Percentiles rank a stretch among this genome's conserved stretches.
Conservation (phyloP, 2,888 invertebrate genomes). For the Eilema depressum region DNA sequence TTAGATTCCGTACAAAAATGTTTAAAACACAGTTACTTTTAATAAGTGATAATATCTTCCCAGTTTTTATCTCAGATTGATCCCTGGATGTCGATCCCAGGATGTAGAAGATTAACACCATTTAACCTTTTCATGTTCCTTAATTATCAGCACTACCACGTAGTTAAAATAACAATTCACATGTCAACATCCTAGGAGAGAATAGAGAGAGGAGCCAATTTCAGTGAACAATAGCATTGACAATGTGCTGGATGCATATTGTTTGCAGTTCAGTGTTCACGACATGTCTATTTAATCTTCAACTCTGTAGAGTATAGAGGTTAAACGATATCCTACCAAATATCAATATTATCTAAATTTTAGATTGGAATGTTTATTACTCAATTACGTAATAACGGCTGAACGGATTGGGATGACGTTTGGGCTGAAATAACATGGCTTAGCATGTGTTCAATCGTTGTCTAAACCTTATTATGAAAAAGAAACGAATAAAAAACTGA, state of each 20-base stretch:
- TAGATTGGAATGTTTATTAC: too few species aligned
- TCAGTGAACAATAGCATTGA: not conserved
- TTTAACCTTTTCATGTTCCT: not conserved
- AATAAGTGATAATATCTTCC: too few species aligned
- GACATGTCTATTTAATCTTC: not conserved
- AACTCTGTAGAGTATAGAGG: not conserved
- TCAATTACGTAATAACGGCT: too few species aligned
- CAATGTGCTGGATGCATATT: conserved; percentile 1
- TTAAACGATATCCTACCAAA: not conserved
- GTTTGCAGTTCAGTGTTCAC: not conserved
- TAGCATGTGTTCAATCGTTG: too few species aligned
- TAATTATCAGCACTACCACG: not conserved
- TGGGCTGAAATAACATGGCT: too few species aligned
- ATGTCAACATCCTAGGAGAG: not conserved
- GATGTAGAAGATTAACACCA: not conserved
- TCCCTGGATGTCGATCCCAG: too few species aligned
- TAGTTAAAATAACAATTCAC: not conserved
- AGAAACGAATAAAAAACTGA: not conserved
- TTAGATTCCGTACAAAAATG: too few species aligned
- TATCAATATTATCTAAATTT: too few species aligned
- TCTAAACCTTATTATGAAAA: too few species aligned
- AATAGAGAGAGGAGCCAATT: not conserved
- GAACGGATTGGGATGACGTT: too few species aligned
- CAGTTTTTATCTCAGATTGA: too few species aligned
- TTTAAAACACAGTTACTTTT: too few species aligned